Evolutionary conservation across 2,113 vertebrate genomes (phyloP).

Genomic region (Lepus timidus): DNA sequence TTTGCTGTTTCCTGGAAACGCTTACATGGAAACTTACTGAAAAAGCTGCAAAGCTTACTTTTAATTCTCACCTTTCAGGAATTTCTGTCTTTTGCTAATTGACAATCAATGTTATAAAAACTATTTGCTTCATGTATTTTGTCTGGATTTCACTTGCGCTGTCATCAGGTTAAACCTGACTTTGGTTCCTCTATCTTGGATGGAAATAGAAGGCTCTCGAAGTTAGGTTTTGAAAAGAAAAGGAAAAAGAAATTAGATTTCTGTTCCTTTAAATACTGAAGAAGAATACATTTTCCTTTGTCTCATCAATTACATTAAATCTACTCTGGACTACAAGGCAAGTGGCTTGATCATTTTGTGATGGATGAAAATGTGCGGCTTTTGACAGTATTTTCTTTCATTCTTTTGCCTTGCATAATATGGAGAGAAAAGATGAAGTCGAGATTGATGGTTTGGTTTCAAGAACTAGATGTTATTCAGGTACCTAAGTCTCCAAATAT

Average conservation of each 20-base stretch:
- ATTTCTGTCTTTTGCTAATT: neutral
- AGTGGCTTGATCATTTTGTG: constrained; percentile 41
- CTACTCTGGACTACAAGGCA: neutral
- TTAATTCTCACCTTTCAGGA: constrained; percentile 4
- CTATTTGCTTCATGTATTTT: neutral
- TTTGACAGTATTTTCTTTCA: constrained; percentile 36
- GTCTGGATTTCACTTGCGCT: neutral
- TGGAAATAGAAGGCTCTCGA: constrained; percentile 4
- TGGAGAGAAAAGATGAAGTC: constrained; percentile 48
- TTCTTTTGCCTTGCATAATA: neutral
- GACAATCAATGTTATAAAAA: neutral
- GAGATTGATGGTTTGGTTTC: constrained; percentile 21
- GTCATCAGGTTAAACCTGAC: neutral
- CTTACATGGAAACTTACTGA: neutral
- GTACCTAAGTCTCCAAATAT: neutral
- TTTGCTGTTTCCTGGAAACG: neutral
- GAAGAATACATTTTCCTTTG: neutral
- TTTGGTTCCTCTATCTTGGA: neutral
- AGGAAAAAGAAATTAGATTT: neutral
- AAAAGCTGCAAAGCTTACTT: neutral
- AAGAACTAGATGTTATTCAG: constrained; percentile 23
- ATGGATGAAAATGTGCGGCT: constrained; percentile 42
- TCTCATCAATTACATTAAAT: constrained; percentile 54
- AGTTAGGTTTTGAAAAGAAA: constrained; percentile 4
- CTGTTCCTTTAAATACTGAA: constrained; percentile 16